These are phyloP conservation scores for Brachionus calyciflorus DNA, from an alignment of 1,140 invertebrate species.

Conservation along the genomic window DNA sequence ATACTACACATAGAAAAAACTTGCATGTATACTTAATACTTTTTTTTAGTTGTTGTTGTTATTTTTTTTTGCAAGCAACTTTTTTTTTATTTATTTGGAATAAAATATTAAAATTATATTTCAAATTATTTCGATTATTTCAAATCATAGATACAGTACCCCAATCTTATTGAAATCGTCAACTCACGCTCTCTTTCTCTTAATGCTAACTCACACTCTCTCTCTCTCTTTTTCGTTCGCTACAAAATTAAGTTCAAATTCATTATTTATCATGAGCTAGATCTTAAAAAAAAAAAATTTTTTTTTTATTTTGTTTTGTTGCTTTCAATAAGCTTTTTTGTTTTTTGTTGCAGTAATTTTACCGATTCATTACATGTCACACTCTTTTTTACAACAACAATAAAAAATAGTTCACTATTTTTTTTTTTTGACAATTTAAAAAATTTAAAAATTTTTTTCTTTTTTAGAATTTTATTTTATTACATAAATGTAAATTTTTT, in stretches of 20 bases:
- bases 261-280: constrained; percentile 43
- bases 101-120: constrained; percentile 37
- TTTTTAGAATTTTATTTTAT: too few relatives aligned
- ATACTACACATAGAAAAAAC: too few relatives aligned
- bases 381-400: background rate
- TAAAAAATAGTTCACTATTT: background rate
- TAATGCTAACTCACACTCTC: background rate
- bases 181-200: background rate
- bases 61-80: background rate
- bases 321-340: background rate
- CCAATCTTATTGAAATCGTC: background rate
- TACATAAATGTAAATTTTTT: too few relatives aligned
- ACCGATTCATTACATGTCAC: background rate
- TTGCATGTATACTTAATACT: constrained; percentile 27
- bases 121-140: constrained; percentile 17
- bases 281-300: too few relatives aligned
- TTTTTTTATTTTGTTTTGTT: background rate
- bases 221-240: background rate
- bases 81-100: constrained; percentile 24
- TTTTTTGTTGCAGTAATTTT: background rate
- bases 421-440: constrained; percentile 28
- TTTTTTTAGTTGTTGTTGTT: background rate
- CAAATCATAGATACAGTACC: too few relatives aligned
- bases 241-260: constrained; percentile 29
- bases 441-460: too few relatives aligned